Base-by-base conservation (phyloP, 2,888 invertebrate species). In the Lithophane leautieri region DNA sequence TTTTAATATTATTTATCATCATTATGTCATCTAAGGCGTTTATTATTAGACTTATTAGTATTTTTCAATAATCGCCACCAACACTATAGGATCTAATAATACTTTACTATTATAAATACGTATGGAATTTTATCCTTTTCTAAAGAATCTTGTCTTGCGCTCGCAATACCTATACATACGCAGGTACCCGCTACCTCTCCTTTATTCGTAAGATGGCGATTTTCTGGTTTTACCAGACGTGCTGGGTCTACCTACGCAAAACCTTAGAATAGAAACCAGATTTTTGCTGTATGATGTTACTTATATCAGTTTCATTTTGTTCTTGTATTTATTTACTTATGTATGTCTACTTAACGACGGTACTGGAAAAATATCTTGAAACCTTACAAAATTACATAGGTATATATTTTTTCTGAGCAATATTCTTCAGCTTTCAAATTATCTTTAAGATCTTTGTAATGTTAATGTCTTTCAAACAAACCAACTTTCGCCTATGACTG, bases 261-360 rank as follows among this genome's bases (percentile, higher is more conserved):
- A 73, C 85, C 71, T 83, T 69, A 85, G 82, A 81, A 83, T 77
- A 73, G 65, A 81, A 83, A 83, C 85, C 68, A 77, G 85, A 85
- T 77, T 81, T 84, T 70, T 71, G 82, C 71, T 63, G 77, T 70
- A 65, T 71, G 56, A 84, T 76, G 70, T 85, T 83, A 84, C 82
- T 58, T 65, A 63, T 68, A 73, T 84, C 81, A 65, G 63, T 84
- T 72, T 76, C 76, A 44, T 50, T 44, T 68, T 63, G 44, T 54
- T 60, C 14, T 72, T 66, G 58, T 40, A 65, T 14, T 44, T 68
- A 62, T 44, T 58, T n/a, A 61, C 14, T n/a, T 73, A 75, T 44
- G 2, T 12, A 70, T 61, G 52, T 44, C 50, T 58, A 28, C 58
- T 14, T n/a, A 42, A 62, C 1, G 25, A 9, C 47, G 28, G 2